Evolutionary conservation across 2,797 vertebrate species (phyloP).

Genomic region (Geotrypetes seraphini): DNA sequence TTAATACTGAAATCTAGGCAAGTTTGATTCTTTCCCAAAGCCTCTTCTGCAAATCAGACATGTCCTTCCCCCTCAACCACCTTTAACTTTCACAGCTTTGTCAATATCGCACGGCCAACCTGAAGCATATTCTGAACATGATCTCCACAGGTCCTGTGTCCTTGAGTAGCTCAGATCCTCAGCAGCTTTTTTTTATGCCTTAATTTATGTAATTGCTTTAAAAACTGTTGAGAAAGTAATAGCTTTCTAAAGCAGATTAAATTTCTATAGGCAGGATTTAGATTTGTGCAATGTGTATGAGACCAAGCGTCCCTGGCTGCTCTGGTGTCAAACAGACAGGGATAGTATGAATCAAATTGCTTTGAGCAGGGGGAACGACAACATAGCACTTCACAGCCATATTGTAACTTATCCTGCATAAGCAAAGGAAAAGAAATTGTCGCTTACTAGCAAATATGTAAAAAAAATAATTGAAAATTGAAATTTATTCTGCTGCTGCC

Average conservation of each 20-base stretch:
- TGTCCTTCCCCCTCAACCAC: no score
- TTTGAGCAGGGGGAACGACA: slow-evolving; percentile 94
- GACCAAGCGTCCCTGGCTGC: slow-evolving; percentile 76
- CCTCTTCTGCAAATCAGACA: no score
- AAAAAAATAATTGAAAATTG: no score
- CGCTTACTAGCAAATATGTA: no score
- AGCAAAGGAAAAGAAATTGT: background rate
- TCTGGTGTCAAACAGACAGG: slow-evolving; percentile 49
- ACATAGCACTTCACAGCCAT: slow-evolving; percentile 70
- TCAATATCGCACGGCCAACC: slow-evolving; percentile 5
- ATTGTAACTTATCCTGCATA: slow-evolving; percentile 65
- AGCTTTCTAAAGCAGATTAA: no score
- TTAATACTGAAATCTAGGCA: no score
- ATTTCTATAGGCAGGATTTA: no score
- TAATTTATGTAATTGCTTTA: slow-evolving; percentile 11
- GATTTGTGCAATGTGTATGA: slow-evolving; percentile 56
- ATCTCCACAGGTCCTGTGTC: slow-evolving; percentile 6
- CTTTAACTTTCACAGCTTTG: no score
- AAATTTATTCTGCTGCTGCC: no score
- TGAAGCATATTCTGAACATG: slow-evolving; percentile 5
- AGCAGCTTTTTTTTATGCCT: slow-evolving; percentile 15
- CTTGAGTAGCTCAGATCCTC: no score
- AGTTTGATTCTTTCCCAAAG: no score
- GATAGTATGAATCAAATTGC: slow-evolving; percentile 76
- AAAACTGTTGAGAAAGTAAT: background rate